These are phyloP conservation scores for Glomeris maerens DNA, from an alignment of 1,140 invertebrate genomes.

Conservation along the genomic window DNA sequence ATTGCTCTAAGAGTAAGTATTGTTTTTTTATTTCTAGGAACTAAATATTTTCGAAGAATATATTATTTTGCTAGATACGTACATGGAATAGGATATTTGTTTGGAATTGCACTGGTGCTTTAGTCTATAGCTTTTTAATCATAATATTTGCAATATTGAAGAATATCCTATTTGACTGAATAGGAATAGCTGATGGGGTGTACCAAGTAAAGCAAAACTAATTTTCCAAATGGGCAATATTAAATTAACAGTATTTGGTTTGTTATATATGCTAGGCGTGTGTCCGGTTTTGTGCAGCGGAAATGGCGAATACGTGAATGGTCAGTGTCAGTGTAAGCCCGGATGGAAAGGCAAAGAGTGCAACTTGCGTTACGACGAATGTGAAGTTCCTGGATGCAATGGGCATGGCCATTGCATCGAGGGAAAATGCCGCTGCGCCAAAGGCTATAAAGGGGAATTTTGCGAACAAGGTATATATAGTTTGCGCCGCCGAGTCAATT, in stretches of 20 bases:
- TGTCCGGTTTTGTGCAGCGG: slow-evolving; percentile 92
- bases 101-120: too few species aligned
- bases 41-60: not conserved
- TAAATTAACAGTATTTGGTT: slow-evolving; percentile 8
- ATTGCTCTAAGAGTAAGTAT: slow-evolving; percentile 86
- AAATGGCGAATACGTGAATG: slow-evolving; percentile 89
- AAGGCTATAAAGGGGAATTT: slow-evolving; percentile 83
- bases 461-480: slow-evolving; percentile 73
- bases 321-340: slow-evolving; percentile 88
- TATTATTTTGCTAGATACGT: too few species aligned
- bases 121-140: too few species aligned
- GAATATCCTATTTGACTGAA: too few species aligned
- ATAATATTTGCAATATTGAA: too few species aligned
- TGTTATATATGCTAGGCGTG: slow-evolving; percentile 45
- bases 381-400: slow-evolving; percentile 85
- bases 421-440: slow-evolving; percentile 82
- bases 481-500: too few species aligned
- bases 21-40: not conserved
- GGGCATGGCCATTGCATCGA: slow-evolving; percentile 89
- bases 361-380: slow-evolving; percentile 78
- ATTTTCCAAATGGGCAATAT: too few species aligned
- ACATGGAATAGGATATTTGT: too few species aligned
- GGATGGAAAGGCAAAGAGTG: slow-evolving; percentile 89
- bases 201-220: too few species aligned
- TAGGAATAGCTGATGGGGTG: too few species aligned